These are phyloP conservation scores for Podarcis raffonei DNA, from an alignment of 2,113 vertebrate species.

Conservation along the genomic window DNA sequence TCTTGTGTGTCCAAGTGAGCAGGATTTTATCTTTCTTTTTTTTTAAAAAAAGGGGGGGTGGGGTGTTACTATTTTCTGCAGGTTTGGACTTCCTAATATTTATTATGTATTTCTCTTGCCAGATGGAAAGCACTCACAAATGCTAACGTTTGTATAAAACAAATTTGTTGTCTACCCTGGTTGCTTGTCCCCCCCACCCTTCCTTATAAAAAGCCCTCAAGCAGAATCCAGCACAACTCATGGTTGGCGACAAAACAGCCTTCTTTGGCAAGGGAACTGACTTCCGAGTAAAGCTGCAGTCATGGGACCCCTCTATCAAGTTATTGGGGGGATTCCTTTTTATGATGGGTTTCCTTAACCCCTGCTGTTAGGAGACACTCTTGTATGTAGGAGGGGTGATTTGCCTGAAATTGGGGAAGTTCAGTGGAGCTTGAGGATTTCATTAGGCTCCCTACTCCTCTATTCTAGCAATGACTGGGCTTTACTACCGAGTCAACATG, in stretches of 20 bases:
- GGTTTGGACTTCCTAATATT: slow-evolving; percentile 62
- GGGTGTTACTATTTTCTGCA: slow-evolving; percentile 64
- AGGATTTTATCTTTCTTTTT: neutral
- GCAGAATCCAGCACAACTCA: neutral
- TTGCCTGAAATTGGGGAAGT: neutral
- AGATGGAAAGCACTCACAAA: slow-evolving; percentile 45
- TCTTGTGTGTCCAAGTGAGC: neutral
- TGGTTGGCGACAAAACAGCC: too few relatives aligned
- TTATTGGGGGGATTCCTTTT: too few relatives aligned
- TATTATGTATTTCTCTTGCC: slow-evolving; percentile 56
- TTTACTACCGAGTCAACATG: neutral
- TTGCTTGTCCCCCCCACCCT: slow-evolving; percentile 46
- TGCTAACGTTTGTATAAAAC: slow-evolving; percentile 62
- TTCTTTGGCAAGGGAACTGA: too few relatives aligned
- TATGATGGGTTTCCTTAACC: too few relatives aligned
- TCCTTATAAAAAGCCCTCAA: slow-evolving; percentile 35
- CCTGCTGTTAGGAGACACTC: neutral
- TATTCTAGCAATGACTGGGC: neutral
- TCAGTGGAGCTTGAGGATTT: too few relatives aligned
- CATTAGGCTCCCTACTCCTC: neutral
- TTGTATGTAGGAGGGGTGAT: neutral
- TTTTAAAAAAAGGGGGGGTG: slow-evolving; percentile 23
- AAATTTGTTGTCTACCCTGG: slow-evolving; percentile 13
- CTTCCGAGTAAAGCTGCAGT: neutral
- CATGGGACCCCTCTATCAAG: too few relatives aligned